A percentile compares a stretch with the other conserved stretches of the same genome.
phyloP scores from a whole-genome alignment of 2,113 vertebrate genomes.

The Polypterus bichir region DNA sequence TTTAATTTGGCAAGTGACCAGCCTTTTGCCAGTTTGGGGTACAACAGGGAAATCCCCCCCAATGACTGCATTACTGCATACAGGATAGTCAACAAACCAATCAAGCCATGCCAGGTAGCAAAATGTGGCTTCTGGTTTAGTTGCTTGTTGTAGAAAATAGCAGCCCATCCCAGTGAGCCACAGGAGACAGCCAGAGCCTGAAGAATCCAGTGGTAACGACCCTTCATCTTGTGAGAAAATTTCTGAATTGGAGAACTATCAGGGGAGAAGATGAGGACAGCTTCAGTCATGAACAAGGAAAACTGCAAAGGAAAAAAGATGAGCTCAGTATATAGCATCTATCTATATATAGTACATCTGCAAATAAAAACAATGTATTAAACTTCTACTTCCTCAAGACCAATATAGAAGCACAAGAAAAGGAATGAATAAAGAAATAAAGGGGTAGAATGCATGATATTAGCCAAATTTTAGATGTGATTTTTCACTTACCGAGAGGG shows the following conservation, averaged over 20 bases:
- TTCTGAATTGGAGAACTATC: slow-evolving; percentile 59
- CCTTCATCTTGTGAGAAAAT: slow-evolving; percentile 68
- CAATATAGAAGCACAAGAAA: not conserved
- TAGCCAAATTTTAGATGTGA: not conserved
- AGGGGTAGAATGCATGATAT: not conserved
- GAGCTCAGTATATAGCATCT: slow-evolving; percentile 5
- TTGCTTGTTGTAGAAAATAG: slow-evolving; percentile 77
- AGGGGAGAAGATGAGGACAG: slow-evolving; percentile 79
- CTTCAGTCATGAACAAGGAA: slow-evolving; percentile 86
- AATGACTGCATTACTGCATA: slow-evolving; percentile 52
- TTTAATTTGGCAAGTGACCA: slow-evolving; percentile 85
- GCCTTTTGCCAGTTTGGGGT: slow-evolving; percentile 69
- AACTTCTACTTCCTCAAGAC: not conserved
- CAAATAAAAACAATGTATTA: not conserved
- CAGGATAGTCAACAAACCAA: slow-evolving; percentile 64
- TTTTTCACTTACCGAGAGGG: slow-evolving; percentile 70
- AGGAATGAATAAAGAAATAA: not conserved
- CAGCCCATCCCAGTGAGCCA: slow-evolving; percentile 58
- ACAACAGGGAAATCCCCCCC: slow-evolving; percentile 64
- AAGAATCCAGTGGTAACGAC: slow-evolving; percentile 72
- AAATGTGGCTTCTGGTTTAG: slow-evolving; percentile 73
- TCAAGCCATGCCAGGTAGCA: slow-evolving; percentile 72
- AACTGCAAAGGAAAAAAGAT: slow-evolving; percentile 52
- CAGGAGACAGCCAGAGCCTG: slow-evolving; percentile 66
- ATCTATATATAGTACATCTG: too few relatives aligned